A percentile compares a stretch with the other conserved stretches of the same genome.
Evolutionary conservation across 30 jellyfish, hydroid and myxozoan genomes (phyloP).

Genomic region (Turritopsis rubra): DNA sequence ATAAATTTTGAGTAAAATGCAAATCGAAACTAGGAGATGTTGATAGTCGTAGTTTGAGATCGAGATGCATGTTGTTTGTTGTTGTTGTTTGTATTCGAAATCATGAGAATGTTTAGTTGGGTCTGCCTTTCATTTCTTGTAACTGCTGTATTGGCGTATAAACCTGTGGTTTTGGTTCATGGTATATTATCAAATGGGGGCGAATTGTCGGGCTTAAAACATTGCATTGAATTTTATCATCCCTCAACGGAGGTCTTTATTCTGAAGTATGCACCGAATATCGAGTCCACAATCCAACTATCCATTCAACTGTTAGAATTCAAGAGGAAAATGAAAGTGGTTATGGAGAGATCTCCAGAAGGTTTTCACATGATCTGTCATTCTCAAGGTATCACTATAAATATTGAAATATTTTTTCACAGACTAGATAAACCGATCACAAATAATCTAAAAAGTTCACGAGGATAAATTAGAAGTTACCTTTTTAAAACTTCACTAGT

Average conservation of each 20-base stretch:
- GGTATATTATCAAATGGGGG: conserved; percentile 52
- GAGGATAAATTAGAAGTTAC: too few relatives aligned
- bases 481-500: too few relatives aligned
- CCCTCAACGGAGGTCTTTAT: conserved; percentile 64
- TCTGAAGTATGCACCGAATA: conserved; percentile 36
- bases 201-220: conserved; percentile 28
- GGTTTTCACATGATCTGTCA: conserved; percentile 70
- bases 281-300: conserved; percentile 42
- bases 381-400: conserved; percentile 53
- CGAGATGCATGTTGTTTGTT: neutral
- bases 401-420: neutral
- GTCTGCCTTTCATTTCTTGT: neutral
- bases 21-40: neutral
- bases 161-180: conserved; percentile 66
- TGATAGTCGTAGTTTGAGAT: neutral
- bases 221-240: conserved; percentile 33
- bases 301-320: conserved; percentile 33
- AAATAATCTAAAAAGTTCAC: too few relatives aligned
- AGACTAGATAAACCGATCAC: neutral
- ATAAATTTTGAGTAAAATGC: neutral
- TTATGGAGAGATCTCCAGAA: conserved; percentile 42
- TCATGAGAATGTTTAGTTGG: neutral
- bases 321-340: conserved; percentile 35
- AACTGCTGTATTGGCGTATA: conserved; percentile 21
- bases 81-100: neutral